phyloP scores from a whole-genome alignment of 2,113 vertebrate species.

The Pristiophorus japonicus region DNA sequence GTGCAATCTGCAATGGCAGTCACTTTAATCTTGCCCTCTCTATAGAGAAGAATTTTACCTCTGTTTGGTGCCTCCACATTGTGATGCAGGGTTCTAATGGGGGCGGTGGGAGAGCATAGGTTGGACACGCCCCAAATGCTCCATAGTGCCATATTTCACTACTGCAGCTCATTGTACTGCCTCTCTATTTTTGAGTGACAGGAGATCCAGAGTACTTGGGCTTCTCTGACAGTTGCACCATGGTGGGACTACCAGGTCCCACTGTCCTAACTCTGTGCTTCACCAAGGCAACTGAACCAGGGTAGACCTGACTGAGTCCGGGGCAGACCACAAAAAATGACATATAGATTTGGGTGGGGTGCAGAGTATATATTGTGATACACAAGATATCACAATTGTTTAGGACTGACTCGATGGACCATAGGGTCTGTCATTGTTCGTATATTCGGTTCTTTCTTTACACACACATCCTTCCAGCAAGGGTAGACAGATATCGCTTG shows the following conservation, averaged over 20 bases:
- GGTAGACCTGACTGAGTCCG: neutral
- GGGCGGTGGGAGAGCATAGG: neutral
- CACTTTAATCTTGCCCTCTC: neutral
- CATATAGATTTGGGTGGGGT: neutral
- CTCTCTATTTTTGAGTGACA: neutral
- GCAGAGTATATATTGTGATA: too few species aligned
- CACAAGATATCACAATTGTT: too few species aligned
- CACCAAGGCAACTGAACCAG: neutral
- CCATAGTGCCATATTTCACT: too few species aligned
- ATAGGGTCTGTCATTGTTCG: too few species aligned
- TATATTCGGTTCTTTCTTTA: neutral
- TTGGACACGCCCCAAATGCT: neutral
- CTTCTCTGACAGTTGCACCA: too few species aligned
- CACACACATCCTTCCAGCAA: neutral
- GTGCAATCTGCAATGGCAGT: neutral
- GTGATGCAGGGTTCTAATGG: neutral
- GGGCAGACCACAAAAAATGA: neutral
- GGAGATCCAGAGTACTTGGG: neutral
- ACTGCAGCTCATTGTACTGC: neutral
- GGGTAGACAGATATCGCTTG: neutral
- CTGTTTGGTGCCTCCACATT: neutral
- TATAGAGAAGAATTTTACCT: neutral
- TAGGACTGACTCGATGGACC: too few species aligned
- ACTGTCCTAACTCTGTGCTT: neutral
- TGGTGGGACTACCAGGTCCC: neutral